Conservation (phyloP, 2,113 vertebrate genomes). For the Halcyon senegalensis region DNA sequence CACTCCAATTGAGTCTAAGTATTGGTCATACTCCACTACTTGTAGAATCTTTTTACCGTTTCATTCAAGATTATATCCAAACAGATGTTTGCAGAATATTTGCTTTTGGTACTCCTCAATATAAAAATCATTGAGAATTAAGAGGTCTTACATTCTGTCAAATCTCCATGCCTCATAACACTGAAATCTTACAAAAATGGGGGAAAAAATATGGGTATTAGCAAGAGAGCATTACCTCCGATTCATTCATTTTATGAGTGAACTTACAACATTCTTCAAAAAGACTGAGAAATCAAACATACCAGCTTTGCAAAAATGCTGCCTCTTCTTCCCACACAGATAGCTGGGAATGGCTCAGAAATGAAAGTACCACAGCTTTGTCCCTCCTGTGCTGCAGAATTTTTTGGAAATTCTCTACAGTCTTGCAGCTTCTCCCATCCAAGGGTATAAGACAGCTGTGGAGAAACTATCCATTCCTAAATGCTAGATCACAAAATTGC, state of each 20-base stretch:
- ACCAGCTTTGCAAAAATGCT: neutral
- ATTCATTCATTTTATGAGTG: neutral
- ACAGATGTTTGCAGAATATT: neutral
- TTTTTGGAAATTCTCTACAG: neutral
- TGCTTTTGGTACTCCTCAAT: neutral
- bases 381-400: neutral
- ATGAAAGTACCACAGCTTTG: neutral
- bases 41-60: neutral
- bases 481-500: neutral
- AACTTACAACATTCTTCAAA: neutral
- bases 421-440: neutral
- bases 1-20: neutral
- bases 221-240: neutral
- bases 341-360: neutral
- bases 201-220: neutral
- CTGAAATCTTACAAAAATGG: neutral
- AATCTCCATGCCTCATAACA: neutral
- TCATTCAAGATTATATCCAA: neutral
- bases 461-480: neutral
- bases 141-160: neutral
- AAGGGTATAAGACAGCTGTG: neutral
- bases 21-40: neutral
- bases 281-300: neutral
- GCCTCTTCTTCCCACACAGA: neutral
- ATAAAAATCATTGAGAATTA: neutral